phyloP scores from a whole-genome alignment of 2,797 vertebrate species.

The Scolopax rusticola region DNA sequence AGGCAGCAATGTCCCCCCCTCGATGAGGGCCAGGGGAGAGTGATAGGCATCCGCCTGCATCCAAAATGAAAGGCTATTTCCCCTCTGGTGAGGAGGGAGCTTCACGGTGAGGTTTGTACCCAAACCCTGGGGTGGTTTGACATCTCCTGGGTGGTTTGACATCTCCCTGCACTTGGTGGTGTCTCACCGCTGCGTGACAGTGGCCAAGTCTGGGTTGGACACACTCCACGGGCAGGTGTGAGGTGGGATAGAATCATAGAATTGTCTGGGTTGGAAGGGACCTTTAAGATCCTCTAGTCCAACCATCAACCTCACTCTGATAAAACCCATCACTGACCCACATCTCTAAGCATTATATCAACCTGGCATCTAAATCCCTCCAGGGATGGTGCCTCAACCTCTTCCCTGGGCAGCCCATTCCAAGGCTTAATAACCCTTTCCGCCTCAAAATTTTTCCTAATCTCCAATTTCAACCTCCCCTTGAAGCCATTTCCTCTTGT shows the following conservation, averaged over 20 bases:
- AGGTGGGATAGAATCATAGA: neutral
- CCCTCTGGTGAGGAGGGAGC: neutral
- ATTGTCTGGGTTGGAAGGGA: too few species aligned
- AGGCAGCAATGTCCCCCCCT: neutral
- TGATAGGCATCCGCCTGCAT: accelerated
- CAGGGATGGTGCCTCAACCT: too few species aligned
- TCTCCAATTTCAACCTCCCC: too few species aligned
- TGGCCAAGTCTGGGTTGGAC: accelerated
- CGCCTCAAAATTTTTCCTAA: too few species aligned
- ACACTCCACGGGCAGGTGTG: accelerated
- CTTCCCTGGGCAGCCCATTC: too few species aligned
- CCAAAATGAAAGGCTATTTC: neutral
- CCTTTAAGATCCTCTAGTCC: too few species aligned
- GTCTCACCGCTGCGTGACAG: accelerated
- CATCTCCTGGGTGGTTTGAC: neutral
- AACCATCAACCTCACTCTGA: too few species aligned
- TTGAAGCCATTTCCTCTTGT: too few species aligned
- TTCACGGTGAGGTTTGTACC: neutral
- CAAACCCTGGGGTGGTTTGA: accelerated
- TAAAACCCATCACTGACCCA: too few species aligned
- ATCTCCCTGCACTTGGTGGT: accelerated
- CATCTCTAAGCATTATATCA: too few species aligned
- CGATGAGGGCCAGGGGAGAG: accelerated
- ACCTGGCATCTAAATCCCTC: too few species aligned
- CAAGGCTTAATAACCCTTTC: too few species aligned